Conservation (phyloP, 1,140 invertebrate species). For the Rhynchophorus ferrugineus region DNA sequence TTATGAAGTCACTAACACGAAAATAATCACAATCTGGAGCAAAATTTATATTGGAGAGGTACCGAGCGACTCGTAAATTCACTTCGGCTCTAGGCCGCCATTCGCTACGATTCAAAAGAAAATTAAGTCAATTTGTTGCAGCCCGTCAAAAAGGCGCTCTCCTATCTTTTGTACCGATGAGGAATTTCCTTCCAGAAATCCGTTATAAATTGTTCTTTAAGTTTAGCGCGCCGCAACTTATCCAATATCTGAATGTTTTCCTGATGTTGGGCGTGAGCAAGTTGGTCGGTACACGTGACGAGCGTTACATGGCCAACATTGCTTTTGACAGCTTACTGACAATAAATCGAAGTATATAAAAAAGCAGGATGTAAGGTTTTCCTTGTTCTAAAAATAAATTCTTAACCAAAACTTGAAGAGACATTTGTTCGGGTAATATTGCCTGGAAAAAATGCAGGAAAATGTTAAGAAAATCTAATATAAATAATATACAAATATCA, state of each 20-base stretch:
- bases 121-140: slow-evolving; percentile 19
- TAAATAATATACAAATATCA: too few species aligned
- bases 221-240: slow-evolving; percentile 26
- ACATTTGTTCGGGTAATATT: too few species aligned
- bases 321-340: not conserved
- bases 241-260: slow-evolving; percentile 26
- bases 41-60: slow-evolving; percentile 8
- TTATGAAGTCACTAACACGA: slow-evolving; percentile 9
- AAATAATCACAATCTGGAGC: slow-evolving; percentile 7
- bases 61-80: slow-evolving; percentile 10
- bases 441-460: too few species aligned
- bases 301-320: not conserved
- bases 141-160: slow-evolving; percentile 14
- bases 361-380: too few species aligned
- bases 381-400: too few species aligned
- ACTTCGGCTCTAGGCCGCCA: slow-evolving; percentile 7
- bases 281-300: slow-evolving; percentile 10
- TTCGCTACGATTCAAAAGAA: slow-evolving; percentile 12
- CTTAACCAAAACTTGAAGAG: too few species aligned
- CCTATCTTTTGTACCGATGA: slow-evolving; percentile 22
- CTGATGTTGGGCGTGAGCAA: slow-evolving; percentile 12
- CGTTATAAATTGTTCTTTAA: slow-evolving; percentile 30
- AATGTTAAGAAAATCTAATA: too few species aligned
- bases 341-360: too few species aligned
- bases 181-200: slow-evolving; percentile 16